Evolutionary conservation across 2,888 invertebrate genomes (phyloP), one percentile per base, ranked within the genome.

Genomic region (Ditula angustiorana): DNA sequence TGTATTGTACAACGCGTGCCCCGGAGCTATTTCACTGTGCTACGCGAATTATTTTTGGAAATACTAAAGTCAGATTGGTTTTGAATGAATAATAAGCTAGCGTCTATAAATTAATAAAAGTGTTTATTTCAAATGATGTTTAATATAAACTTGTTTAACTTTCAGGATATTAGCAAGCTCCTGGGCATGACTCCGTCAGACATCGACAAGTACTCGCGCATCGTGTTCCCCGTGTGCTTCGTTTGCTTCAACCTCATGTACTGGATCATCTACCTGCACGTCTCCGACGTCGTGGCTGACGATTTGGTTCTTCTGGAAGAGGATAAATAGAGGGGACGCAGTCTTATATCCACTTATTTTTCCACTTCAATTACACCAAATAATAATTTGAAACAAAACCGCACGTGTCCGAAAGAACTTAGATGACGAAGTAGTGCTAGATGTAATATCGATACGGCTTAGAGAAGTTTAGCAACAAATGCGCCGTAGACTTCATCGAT

Each of bases 201-300:
- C 93, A 99, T 99, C 92, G 99, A 99, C 95, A 99, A 99, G 94
- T 99, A 99, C 90, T 99, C 99, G 69, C 96, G 99, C 83, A 98
- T 99, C 91, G 96, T 99, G 81, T 99, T 99, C 91, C 99, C 99
- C 61, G 97, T 99, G 80, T 98, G 99, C 94, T 99, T 99, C 94
- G 97, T 99, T 74, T 97, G 99, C 93, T 99, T 99, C 95, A 99
- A 99, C 93, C 95, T 98, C 78, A 98, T 98, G 98, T 98, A 98
- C 94, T 98, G 98, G 98, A 98, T 98, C 91, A 98, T 98, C 85
- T 98, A 98, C 89, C 95, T 98, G 79, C 98, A 98, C 95, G 98
- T 98, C 88, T 98, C 98, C 86, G 98, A 98, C 94, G 98, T 98
- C 83, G 97, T 98, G 81, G 97, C 97, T 90, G 98, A 98, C 90